phyloP scores from a whole-genome alignment of 2,888 invertebrate genomes.

The Salticus scenicus region DNA sequence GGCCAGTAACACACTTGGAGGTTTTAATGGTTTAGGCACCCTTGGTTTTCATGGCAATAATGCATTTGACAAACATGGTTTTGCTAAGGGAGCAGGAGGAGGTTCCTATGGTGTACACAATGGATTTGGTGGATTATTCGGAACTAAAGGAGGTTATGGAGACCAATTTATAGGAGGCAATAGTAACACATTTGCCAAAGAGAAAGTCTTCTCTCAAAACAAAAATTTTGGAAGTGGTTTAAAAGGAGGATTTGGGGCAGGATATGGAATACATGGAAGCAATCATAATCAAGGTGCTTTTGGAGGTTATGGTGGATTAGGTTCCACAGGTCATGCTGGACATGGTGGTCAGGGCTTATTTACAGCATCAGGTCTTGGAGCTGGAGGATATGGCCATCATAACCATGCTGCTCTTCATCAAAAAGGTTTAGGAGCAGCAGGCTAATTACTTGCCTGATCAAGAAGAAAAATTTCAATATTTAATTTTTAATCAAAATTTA shows the following conservation, averaged over 20 bases:
- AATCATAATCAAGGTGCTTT: slow-evolving; percentile 20
- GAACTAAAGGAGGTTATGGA: slow-evolving; percentile 32
- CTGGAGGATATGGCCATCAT: slow-evolving; percentile 27
- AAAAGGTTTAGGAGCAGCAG: slow-evolving; percentile 20
- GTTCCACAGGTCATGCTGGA: slow-evolving; percentile 12
- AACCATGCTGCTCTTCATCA: slow-evolving; percentile 18
- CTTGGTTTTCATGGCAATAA: slow-evolving; percentile 8
- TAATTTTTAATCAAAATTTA: background rate
- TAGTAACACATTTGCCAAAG: slow-evolving; percentile 32
- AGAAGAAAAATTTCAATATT: too few species aligned
- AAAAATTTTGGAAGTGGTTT: slow-evolving; percentile 39
- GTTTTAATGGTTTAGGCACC: slow-evolving; percentile 17
- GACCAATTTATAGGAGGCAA: slow-evolving; percentile 36
- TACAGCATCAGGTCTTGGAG: slow-evolving; percentile 15
- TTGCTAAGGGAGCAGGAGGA: slow-evolving; percentile 21
- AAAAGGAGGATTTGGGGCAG: slow-evolving; percentile 36
- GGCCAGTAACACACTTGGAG: slow-evolving; percentile 4
- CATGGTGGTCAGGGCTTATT: slow-evolving; percentile 15
- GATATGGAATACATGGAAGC: slow-evolving; percentile 17
- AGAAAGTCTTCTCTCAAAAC: slow-evolving; percentile 37
- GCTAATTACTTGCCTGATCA: slow-evolving; percentile 7
- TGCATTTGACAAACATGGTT: slow-evolving; percentile 18
- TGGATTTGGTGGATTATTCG: slow-evolving; percentile 24
- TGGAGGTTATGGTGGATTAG: slow-evolving; percentile 33
- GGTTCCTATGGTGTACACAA: slow-evolving; percentile 19